phyloP scores from a whole-genome alignment of 2,797 vertebrate species.

The Knipowitschia caucasica region DNA sequence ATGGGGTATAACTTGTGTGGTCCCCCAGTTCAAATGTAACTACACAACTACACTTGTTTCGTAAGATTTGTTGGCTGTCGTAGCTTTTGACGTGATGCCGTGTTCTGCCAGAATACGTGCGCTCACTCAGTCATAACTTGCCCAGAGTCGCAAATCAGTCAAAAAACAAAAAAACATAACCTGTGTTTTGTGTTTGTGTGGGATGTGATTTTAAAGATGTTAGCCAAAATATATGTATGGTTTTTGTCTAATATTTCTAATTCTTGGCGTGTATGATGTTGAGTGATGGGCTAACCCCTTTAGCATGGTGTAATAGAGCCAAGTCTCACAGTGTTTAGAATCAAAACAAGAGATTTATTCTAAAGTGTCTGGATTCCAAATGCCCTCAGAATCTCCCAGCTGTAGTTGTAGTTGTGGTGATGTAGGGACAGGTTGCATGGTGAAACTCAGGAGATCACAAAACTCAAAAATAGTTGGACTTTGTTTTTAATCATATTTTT shows the following conservation, averaged over 20 bases:
- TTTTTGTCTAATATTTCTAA: neutral
- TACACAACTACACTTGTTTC: neutral
- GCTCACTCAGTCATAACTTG: neutral
- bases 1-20: neutral
- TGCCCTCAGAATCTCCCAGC: too few species aligned
- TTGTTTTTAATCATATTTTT: too few species aligned
- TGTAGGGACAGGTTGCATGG: too few species aligned
- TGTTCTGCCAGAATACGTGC: slow-evolving; percentile 1
- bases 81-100: neutral
- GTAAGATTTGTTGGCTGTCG: neutral
- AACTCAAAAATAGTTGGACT: too few species aligned
- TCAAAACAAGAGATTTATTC: too few species aligned
- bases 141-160: slow-evolving; percentile 4
- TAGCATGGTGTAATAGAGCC: too few species aligned
- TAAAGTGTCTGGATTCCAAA: too few species aligned
- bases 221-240: neutral
- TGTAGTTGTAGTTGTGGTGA: too few species aligned
- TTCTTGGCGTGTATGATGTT: neutral
- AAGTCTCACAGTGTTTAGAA: too few species aligned
- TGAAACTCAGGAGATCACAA: too few species aligned
- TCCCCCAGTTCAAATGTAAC: neutral
- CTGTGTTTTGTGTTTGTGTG: neutral
- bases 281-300: neutral
- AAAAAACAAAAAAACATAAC: too few species aligned
- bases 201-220: neutral